Base-by-base conservation (phyloP, 2,797 vertebrate genomes). In the Lateolabrax maculatus region DNA sequence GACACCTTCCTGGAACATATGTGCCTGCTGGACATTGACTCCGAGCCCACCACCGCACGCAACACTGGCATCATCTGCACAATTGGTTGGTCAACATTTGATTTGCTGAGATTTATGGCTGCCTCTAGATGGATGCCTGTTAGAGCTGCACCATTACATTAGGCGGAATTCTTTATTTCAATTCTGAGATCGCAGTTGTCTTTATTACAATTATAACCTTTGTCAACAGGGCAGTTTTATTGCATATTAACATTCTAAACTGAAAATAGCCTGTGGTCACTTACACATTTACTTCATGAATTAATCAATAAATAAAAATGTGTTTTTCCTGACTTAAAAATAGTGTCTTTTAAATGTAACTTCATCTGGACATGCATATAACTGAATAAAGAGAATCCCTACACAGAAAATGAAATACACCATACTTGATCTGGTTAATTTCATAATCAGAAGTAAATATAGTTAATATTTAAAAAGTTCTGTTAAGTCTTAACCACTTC, bases 51-150 rank as follows among this genome's bases (percentile, higher is more conserved):
- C 90, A 97, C 95, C 0, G 98, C 98, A 3, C 96, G 98, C 18
- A 99, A 99, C 95, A 99, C 98, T 0, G 97, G 98, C 91, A 99
- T 99, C 93, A 99, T 99, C 91, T 99, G 98, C 87, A 99, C 98
- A 83, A 99, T 99, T 0, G 98, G 98, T 99, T 89, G 44, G 97
- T 94, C 48, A 23, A 25, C 43, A 25, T 46, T 37, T 36, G 13
- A 56, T 12, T 25, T 23, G 19, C 2, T 39, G 19, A 39, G 9
- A 15, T 23, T n/a, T 29, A 41, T 34, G 16, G 27, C 16, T 70
- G 23, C 9, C 57, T 8, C 6, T 21, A 31, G 12, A 46, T 15
- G 36, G 51, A 25, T 37, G 37, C 7, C 16, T 23, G 21, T 15
- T 29, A 58, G 4, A 8, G 12, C 34, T 46, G 29, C 27, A 10